Evolutionary conservation across 2,113 vertebrate genomes (phyloP).

Genomic region (Leptocoma aspasia): DNA sequence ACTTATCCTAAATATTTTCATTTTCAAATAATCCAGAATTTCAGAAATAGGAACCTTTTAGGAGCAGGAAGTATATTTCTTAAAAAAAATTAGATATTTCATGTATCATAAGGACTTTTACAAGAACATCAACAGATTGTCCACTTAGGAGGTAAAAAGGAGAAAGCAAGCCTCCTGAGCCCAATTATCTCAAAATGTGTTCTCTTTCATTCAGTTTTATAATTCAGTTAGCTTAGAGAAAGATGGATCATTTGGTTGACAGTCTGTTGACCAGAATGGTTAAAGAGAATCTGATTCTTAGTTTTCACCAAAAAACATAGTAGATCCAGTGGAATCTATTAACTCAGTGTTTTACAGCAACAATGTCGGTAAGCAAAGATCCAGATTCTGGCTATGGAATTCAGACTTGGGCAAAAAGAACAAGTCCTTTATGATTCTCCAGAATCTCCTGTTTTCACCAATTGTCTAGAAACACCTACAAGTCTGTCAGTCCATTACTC

Average conservation of each 20-base stretch:
- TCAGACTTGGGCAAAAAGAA: neutral
- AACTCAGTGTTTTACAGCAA: neutral
- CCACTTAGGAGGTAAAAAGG: neutral
- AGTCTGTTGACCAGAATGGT: neutral
- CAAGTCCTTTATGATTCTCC: neutral
- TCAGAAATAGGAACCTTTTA: neutral
- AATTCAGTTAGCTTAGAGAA: conserved; percentile 13
- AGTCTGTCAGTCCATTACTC: neutral
- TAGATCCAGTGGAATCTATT: neutral
- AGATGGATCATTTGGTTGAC: neutral
- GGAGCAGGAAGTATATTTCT: neutral
- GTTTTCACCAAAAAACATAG: neutral
- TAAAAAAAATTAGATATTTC: neutral
- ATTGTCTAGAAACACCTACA: neutral
- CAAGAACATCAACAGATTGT: conserved; percentile 22
- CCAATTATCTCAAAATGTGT: conserved; percentile 51
- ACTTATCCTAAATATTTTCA: neutral
- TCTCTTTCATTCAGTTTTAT: conserved; percentile 25
- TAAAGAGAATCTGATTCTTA: neutral
- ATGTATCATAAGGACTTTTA: conserved; percentile 19
- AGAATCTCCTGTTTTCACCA: neutral
- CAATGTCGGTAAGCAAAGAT: neutral
- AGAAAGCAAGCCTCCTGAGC: conserved; percentile 21
- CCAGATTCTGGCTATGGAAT: neutral
- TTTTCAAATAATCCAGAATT: neutral